A percentile compares a stretch with the other conserved stretches of the same genome.
phyloP scores from a whole-genome alignment of 2,113 vertebrate species.

The Oxyruncus cristatus region DNA sequence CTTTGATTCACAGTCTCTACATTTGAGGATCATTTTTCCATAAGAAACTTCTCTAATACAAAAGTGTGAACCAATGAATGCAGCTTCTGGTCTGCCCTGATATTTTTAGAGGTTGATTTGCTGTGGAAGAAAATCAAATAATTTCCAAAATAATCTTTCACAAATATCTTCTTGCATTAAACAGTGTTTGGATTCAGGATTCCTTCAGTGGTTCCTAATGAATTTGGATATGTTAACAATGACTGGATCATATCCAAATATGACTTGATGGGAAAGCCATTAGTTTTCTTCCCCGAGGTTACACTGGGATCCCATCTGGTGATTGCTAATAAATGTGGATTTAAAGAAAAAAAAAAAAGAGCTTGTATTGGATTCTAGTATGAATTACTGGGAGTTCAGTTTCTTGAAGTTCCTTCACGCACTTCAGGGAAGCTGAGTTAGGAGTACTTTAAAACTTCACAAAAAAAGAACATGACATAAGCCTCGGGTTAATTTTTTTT shows the following conservation, averaged over 20 bases:
- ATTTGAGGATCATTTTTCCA: neutral
- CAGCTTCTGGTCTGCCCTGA: neutral
- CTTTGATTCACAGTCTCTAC: neutral
- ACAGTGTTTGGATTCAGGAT: neutral
- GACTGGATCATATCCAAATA: constrained; percentile 62
- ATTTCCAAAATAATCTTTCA: neutral
- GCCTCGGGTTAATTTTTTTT: neutral
- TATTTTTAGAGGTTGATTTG: neutral
- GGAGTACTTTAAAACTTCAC: neutral
- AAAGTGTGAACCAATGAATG: neutral
- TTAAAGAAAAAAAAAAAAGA: too few relatives aligned
- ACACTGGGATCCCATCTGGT: constrained; percentile 57
- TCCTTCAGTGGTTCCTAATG: constrained; percentile 24
- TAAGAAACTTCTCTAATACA: neutral
- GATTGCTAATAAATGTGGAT: constrained; percentile 58
- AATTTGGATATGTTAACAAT: constrained; percentile 49
- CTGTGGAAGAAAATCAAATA: constrained; percentile 17
- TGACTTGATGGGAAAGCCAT: constrained; percentile 63
- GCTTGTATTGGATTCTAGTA: constrained; percentile 6
- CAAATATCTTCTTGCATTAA: constrained; percentile 6
- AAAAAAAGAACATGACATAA: neutral
- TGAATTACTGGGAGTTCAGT: neutral
- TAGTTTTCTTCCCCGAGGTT: constrained; percentile 62
- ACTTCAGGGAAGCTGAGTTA: neutral
- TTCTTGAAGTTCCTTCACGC: constrained; percentile 21